Conservation (phyloP, 2,113 vertebrate species). For the Aramus guarauna region DNA sequence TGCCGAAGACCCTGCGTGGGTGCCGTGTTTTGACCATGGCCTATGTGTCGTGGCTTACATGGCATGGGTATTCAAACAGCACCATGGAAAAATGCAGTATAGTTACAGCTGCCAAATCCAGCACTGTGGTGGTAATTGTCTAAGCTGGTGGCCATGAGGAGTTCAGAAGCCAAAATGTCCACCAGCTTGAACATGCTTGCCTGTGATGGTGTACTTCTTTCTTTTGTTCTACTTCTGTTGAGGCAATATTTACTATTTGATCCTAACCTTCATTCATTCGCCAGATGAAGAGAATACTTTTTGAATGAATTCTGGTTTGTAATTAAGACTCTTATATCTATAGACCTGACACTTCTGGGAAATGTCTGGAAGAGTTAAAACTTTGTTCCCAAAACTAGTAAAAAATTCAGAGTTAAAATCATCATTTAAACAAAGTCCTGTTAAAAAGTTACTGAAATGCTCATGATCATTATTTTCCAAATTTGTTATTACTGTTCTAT, state of each 20-base stretch:
- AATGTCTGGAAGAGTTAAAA: neutral
- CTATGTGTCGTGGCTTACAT: neutral
- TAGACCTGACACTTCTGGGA: neutral
- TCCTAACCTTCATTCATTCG: neutral
- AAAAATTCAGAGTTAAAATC: neutral
- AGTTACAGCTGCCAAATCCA: neutral
- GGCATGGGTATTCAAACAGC: neutral
- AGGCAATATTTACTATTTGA: neutral
- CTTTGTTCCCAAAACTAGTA: neutral
- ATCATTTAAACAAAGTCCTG: neutral
- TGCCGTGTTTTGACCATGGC: neutral
- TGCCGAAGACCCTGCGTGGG: accelerated
- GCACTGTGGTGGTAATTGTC: neutral
- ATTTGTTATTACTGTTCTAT: neutral
- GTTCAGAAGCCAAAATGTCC: neutral
- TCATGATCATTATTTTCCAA: neutral
- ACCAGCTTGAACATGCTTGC: neutral
- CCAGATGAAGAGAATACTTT: neutral
- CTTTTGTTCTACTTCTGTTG: neutral
- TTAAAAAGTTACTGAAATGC: neutral
- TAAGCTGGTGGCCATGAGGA: neutral
- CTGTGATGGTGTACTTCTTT: neutral
- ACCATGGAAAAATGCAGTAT: neutral
- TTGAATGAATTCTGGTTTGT: neutral
- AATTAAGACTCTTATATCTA: neutral